Percentiles rank a stretch among this genome's conserved stretches.
phyloP scores from a whole-genome alignment of 2,888 invertebrate genomes.

The Spodoptera littoralis region DNA sequence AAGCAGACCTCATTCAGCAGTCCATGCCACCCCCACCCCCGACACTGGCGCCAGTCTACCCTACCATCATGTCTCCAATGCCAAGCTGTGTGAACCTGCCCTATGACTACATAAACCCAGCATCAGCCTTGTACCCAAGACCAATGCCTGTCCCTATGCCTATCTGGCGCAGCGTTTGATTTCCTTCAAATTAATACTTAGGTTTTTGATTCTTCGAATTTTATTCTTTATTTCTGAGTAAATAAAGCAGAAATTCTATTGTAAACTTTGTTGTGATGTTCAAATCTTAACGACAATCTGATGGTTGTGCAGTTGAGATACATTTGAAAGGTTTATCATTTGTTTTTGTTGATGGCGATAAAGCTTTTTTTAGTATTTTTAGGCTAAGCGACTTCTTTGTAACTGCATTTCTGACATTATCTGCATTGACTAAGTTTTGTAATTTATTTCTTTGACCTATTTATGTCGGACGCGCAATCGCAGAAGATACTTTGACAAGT shows the following conservation, averaged over 20 bases:
- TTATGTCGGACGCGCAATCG: slow-evolving; percentile 51
- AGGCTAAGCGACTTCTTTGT: slow-evolving; percentile 42
- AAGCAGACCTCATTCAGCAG: slow-evolving; percentile 67
- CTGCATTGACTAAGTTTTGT: slow-evolving; percentile 44
- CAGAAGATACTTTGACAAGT: slow-evolving; percentile 36
- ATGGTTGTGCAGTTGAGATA: slow-evolving; percentile 22
- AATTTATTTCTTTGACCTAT: slow-evolving; percentile 48
- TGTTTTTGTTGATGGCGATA: slow-evolving; percentile 27
- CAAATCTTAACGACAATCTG: slow-evolving; percentile 31
- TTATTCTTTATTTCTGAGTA: slow-evolving; percentile 46
- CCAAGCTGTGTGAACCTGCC: slow-evolving; percentile 65
- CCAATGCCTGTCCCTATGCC: slow-evolving; percentile 63
- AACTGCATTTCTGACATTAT: slow-evolving; percentile 7
- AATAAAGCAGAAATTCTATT: slow-evolving; percentile 49
- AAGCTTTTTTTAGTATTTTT: slow-evolving; percentile 24
- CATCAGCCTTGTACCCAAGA: slow-evolving; percentile 61
- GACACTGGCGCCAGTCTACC: slow-evolving; percentile 63
- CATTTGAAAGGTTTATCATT: slow-evolving; percentile 4
- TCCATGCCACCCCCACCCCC: slow-evolving; percentile 63
- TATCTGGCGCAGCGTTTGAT: slow-evolving; percentile 71
- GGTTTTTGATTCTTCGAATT: slow-evolving; percentile 43
- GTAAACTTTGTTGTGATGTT: slow-evolving; percentile 18
- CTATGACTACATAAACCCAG: slow-evolving; percentile 67
- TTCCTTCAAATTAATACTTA: slow-evolving; percentile 11
- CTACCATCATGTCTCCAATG: slow-evolving; percentile 63